phyloP scores from a whole-genome alignment of 2,888 invertebrate species.

The Tridacna crocea region DNA sequence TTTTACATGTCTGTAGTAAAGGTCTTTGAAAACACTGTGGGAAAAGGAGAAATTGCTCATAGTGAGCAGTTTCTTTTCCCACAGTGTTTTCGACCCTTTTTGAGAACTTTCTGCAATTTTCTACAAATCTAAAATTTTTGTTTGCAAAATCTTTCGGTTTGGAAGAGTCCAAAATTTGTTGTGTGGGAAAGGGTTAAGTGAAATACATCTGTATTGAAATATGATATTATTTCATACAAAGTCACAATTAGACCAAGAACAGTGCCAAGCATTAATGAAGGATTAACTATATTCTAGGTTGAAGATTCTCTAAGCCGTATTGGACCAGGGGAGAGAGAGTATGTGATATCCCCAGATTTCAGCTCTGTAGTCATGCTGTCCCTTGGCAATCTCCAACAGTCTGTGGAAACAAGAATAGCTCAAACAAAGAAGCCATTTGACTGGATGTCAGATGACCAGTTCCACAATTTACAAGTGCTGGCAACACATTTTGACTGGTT shows the following conservation, averaged over 20 bases:
- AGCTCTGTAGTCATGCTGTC: slow-evolving; percentile 82
- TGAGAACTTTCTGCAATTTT: no score
- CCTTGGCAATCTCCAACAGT: slow-evolving; percentile 68
- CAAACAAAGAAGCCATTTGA: slow-evolving; percentile 84
- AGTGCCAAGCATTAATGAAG: no score
- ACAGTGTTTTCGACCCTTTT: no score
- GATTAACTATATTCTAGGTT: slow-evolving; percentile 67
- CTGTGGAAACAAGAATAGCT: slow-evolving; percentile 75
- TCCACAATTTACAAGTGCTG: slow-evolving; percentile 83
- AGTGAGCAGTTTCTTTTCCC: background rate
- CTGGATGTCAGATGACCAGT: slow-evolving; percentile 84
- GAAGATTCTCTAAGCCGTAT: slow-evolving; percentile 80
- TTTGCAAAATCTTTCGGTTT: no score
- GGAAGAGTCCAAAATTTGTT: background rate
- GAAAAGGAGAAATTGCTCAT: background rate
- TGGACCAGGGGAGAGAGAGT: slow-evolving; percentile 82
- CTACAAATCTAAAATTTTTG: no score
- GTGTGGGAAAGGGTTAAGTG: no score
- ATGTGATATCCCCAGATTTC: slow-evolving; percentile 82
- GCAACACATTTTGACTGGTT: slow-evolving; percentile 84
- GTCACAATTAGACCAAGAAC: no score
- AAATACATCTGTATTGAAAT: no score
- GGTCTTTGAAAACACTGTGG: background rate
- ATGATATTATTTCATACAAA: no score
- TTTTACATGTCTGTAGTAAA: no score